Percentiles rank a stretch among this genome's conserved stretches.
Evolutionary conservation across 2,113 vertebrate genomes (phyloP).

Genomic region (Alethe diademata): DNA sequence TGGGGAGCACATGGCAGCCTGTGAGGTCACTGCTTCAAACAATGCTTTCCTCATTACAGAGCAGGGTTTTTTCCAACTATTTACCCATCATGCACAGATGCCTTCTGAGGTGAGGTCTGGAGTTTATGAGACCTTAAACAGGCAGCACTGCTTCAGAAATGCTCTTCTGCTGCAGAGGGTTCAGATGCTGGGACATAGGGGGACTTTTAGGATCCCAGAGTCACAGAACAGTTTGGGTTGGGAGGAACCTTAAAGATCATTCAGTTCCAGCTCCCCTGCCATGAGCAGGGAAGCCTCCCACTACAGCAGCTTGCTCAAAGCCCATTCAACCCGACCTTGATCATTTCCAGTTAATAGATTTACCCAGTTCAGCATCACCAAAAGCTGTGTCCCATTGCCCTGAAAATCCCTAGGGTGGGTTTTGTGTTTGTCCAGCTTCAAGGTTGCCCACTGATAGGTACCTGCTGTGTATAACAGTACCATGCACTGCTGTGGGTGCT

Average conservation of each 20-base stretch:
- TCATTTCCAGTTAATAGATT: neutral
- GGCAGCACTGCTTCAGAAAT: neutral
- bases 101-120: neutral
- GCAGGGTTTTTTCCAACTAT: accelerated
- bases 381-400: neutral
- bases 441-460: accelerated
- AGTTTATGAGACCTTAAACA: accelerated
- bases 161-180: neutral
- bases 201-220: neutral
- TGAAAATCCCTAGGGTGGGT: neutral
- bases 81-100: neutral
- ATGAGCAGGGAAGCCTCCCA: no score
- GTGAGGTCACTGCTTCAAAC: neutral
- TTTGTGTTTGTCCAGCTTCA: neutral
- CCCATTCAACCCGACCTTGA: neutral
- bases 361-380: accelerated
- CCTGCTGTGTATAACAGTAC: neutral
- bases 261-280: neutral
- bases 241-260: neutral
- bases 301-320: neutral
- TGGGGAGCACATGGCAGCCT: neutral
- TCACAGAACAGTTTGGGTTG: neutral
- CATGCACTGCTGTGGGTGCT: neutral
- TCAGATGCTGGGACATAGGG: neutral
- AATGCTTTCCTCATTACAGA: neutral